Percentiles rank a stretch among this genome's conserved stretches.
phyloP scores from a whole-genome alignment of 1,140 invertebrate species.

The Drosophila repletoides region DNA sequence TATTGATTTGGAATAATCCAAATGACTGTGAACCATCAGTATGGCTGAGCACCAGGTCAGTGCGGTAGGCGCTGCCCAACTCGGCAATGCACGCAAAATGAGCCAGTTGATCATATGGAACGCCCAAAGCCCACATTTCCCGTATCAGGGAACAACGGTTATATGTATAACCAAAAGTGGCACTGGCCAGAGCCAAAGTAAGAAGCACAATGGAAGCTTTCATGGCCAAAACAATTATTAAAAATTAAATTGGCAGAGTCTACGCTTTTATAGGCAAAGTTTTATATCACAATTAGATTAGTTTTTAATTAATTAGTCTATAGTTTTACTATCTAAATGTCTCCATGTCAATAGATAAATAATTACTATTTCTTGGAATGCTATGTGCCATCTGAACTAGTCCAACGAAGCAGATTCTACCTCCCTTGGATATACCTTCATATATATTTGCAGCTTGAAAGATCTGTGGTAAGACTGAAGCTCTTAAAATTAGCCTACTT shows the following conservation, averaged over 20 bases:
- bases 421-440: too few relatives aligned
- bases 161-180: conserved; percentile 64
- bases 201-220: conserved; percentile 57
- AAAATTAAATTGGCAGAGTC: too few relatives aligned
- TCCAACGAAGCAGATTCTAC: too few relatives aligned
- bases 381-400: too few relatives aligned
- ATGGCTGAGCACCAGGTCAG: conserved; percentile 51
- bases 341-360: too few relatives aligned
- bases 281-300: too few relatives aligned
- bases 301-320: too few relatives aligned
- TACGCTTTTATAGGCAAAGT: conserved; percentile 51
- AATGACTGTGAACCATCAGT: conserved; percentile 65
- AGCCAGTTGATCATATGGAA: conserved; percentile 56
- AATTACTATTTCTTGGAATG: too few relatives aligned
- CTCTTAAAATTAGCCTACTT: conserved; percentile 30
- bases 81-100: conserved; percentile 65
- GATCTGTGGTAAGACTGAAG: neutral
- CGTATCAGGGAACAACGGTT: conserved; percentile 72
- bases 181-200: conserved; percentile 56
- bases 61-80: conserved; percentile 65
- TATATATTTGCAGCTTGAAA: too few relatives aligned
- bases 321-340: too few relatives aligned
- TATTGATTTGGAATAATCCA: conserved; percentile 78
- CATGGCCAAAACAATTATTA: conserved; percentile 36
- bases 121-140: conserved; percentile 69